Base-by-base conservation (phyloP, 1,140 invertebrate species). In the fruit fly (Drosophila melanogaster) region DNA sequence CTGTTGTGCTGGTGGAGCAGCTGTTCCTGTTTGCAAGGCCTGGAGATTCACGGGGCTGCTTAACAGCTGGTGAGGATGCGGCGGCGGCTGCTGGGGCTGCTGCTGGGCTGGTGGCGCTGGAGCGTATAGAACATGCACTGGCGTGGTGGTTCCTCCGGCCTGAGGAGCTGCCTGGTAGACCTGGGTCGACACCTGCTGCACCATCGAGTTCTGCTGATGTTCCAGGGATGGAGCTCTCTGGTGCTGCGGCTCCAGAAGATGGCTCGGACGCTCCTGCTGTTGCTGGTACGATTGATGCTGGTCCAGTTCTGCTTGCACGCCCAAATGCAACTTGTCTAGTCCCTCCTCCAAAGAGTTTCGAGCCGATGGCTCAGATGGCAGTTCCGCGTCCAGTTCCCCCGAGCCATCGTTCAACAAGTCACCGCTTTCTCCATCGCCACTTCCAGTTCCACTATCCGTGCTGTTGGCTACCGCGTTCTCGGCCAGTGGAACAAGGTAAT, bases 31-130 rank as follows among this genome's bases (percentile, higher is more conserved):
- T 60, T 85, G 86, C 59, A 87, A 79, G n/a, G 79, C 70, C 53
- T 83, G 80, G 58, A 89, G 84, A 87, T 87, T 90, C 67, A 90
- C 87, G 53, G 86, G 87, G 44, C 87, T 90, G 53, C 64, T 81
- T 26, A 90, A 50, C 56, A 91, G 55, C 66, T 90, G 83, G 49
- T 87, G 86, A 19, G 86, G 62, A 53, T 90, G 86, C 37, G 59
- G 76, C 15, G 55, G 64, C 38, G 41, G 59, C 72, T 37, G 67
- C 17, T 50, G 47, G 3, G 15, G 26, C 44, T 67, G 83, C 17
- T 75, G 79, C 46, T 59, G 77, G 40, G 71, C 70, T 15, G 93
- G 93, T 30, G 93, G 92, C 12, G 93, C 91, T 40, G 92, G 78
- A 62, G 80, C 78, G 58, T 87, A 85, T 12, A 92, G 56, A 47